A percentile compares a stretch with the other conserved stretches of the same genome.
These are phyloP conservation scores for Xiphydria camelus DNA, from an alignment of 2,888 invertebrate genomes.

Conservation along the genomic window DNA sequence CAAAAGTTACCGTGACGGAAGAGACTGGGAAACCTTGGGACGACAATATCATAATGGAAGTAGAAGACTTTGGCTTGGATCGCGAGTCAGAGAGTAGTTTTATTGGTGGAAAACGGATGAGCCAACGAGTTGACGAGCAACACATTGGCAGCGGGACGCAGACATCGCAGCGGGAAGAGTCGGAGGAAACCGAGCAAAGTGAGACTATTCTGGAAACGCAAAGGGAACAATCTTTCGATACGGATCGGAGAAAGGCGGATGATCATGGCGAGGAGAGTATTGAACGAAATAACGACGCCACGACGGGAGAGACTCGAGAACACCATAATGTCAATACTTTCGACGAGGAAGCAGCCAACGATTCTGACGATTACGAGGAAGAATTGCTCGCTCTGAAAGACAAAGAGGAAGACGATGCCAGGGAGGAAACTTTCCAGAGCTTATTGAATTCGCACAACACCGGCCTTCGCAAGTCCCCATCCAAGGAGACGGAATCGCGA, in stretches of 20 bases:
- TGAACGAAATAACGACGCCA: conserved; percentile 1
- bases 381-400: conserved; percentile 22
- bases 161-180: too few species aligned
- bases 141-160: too few species aligned
- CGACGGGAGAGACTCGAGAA: conserved; percentile 1
- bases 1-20: conserved; percentile 7
- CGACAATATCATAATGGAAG: conserved; percentile 21
- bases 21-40: conserved; percentile 6
- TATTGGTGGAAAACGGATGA: too few species aligned
- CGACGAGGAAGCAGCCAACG: conserved; percentile 5
- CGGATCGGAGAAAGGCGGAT: conserved; percentile 7
- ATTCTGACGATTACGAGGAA: conserved; percentile 22
- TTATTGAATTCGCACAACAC: conserved; percentile 16
- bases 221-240: not conserved
- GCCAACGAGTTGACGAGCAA: not conserved
- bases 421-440: conserved; percentile 25
- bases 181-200: not conserved
- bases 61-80: conserved; percentile 28
- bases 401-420: conserved; percentile 21
- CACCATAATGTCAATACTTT: not conserved
- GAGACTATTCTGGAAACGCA: not conserved
- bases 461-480: not conserved
- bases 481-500: not conserved
- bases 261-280: conserved; percentile 10
- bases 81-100: conserved; percentile 17